Conservation (phyloP, 2,113 vertebrate genomes). For the Motacilla alba region DNA sequence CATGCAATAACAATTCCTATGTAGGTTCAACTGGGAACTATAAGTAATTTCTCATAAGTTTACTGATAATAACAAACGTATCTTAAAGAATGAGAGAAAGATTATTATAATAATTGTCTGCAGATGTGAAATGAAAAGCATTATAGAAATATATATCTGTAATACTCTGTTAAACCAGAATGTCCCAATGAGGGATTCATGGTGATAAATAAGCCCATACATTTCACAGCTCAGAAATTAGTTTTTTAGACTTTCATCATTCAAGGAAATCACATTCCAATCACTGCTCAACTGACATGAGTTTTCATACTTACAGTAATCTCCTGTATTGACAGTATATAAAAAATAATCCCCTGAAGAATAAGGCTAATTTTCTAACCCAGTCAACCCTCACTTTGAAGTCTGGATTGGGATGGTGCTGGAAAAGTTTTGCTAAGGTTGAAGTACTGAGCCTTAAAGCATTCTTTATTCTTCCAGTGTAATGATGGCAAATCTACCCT, state of each 20-base stretch:
- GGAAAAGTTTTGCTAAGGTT: slow-evolving; percentile 7
- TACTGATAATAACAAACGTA: background rate
- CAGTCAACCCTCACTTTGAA: slow-evolving; percentile 39
- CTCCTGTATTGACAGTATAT: slow-evolving; percentile 20
- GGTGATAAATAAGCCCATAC: background rate
- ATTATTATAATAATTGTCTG: slow-evolving; percentile 25
- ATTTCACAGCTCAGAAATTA: slow-evolving; percentile 16
- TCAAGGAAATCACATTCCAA: slow-evolving; percentile 29
- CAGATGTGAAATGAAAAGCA: slow-evolving; percentile 23
- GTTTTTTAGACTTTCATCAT: slow-evolving; percentile 2
- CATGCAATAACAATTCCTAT: background rate
- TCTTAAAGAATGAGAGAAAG: background rate
- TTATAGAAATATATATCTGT: background rate
- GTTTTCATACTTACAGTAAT: slow-evolving; percentile 38
- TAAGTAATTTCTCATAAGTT: background rate
- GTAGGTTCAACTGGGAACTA: background rate
- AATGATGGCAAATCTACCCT: slow-evolving; percentile 14
- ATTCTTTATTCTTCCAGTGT: slow-evolving; percentile 48
- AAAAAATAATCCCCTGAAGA: slow-evolving; percentile 24
- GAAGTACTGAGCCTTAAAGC: slow-evolving; percentile 37
- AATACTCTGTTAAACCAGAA: slow-evolving; percentile 8
- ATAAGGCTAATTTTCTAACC: slow-evolving; percentile 31
- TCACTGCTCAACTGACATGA: slow-evolving; percentile 31
- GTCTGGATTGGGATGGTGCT: slow-evolving; percentile 27
- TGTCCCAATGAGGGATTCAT: background rate